Evolutionary conservation across 2,113 vertebrate species (phyloP).

Genomic region (Rhegmatorhina hoffmannsi): DNA sequence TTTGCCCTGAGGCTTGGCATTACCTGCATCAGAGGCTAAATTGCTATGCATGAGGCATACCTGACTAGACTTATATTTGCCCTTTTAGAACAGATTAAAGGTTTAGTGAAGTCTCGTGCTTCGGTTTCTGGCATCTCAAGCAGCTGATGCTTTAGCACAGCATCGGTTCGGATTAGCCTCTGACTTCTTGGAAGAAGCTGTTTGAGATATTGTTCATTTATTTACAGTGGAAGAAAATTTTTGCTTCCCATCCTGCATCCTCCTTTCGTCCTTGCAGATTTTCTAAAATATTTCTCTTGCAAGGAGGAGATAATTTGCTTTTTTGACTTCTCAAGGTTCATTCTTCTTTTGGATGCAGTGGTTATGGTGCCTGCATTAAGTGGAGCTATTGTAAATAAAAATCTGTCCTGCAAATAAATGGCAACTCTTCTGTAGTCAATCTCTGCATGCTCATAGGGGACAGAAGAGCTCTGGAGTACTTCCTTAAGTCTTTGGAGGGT

Average conservation of each 20-base stretch:
- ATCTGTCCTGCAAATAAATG: conserved; percentile 44
- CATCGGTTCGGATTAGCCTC: not conserved
- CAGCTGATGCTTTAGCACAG: conserved; percentile 13
- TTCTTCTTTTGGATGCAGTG: not conserved
- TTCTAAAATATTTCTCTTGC: not conserved
- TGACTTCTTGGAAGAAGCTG: not conserved
- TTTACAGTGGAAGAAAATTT: not conserved
- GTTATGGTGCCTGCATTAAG: conserved; percentile 26
- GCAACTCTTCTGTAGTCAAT: not conserved
- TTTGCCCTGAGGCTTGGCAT: not conserved
- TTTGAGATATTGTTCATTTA: not conserved
- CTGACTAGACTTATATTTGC: conserved; percentile 2
- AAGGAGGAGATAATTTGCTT: conserved; percentile 34
- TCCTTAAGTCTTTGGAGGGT: not conserved
- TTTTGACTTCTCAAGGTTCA: conserved; percentile 42
- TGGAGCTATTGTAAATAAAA: conserved; percentile 44
- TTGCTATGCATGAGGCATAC: not conserved
- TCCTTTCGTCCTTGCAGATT: not conserved
- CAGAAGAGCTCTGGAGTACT: not conserved
- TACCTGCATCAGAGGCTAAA: not conserved
- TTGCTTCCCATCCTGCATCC: not conserved
- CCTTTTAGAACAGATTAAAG: conserved; percentile 36
- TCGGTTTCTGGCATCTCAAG: not conserved
- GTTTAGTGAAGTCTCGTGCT: conserved; percentile 20
- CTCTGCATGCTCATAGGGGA: not conserved